Evolutionary conservation across 1,140 invertebrate species (phyloP).

Genomic region (Halotydeus destructor): DNA sequence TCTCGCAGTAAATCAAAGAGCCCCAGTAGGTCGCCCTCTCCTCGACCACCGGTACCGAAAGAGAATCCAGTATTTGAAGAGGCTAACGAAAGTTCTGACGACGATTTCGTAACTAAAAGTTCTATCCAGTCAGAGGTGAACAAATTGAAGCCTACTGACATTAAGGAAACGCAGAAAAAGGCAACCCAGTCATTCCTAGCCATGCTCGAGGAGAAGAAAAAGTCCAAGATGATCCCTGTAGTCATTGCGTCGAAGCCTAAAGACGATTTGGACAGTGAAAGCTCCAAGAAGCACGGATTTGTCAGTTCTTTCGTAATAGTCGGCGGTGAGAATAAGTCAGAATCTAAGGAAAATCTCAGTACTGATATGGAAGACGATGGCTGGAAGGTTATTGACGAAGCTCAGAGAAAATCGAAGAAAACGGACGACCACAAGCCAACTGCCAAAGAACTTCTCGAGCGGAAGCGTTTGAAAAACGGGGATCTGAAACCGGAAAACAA

Average conservation of each 20-base stretch:
- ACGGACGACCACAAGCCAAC: constrained; percentile 1
- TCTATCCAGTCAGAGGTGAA: no score
- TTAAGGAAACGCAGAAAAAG: constrained; percentile 7
- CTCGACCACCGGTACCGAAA: no score
- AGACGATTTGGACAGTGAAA: not conserved
- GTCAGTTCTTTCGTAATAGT: constrained; percentile 9
- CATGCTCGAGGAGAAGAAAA: constrained; percentile 7
- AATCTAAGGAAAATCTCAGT: not conserved
- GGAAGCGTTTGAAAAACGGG: not conserved
- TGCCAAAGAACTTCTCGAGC: not conserved
- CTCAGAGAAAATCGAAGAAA: not conserved
- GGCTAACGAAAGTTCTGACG: no score
- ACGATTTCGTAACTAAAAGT: no score
- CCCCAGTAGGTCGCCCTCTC: no score
- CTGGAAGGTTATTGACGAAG: not conserved
- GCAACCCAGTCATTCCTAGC: constrained; percentile 7
- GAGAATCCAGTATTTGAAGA: no score
- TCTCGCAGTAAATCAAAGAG: no score
- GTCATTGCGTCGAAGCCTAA: not conserved
- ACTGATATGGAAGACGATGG: not conserved
- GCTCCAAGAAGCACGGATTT: constrained; percentile 4
- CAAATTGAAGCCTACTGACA: constrained; percentile 7
- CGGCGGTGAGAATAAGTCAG: not conserved
- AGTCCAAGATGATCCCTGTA: not conserved
- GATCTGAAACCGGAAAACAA: not conserved